phyloP scores from a whole-genome alignment of 2,113 vertebrate species.

The Bubo bubo region DNA sequence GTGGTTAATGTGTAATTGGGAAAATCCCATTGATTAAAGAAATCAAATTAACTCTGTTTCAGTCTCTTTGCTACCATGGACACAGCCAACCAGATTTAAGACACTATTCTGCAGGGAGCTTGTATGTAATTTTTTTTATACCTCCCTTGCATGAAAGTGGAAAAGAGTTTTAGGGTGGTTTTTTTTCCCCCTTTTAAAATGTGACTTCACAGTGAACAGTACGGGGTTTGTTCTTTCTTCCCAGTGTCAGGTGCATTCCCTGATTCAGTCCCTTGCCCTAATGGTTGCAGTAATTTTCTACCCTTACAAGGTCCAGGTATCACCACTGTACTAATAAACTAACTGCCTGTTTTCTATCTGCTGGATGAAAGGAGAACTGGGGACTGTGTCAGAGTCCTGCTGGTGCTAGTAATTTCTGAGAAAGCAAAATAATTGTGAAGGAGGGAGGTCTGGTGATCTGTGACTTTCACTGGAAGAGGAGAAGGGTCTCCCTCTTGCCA shows the following conservation, averaged over 20 bases:
- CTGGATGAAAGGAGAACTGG: not conserved
- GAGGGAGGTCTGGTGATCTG: not conserved
- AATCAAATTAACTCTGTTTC: slow-evolving; percentile 9
- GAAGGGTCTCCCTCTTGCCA: not conserved
- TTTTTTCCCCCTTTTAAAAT: rapidly evolving
- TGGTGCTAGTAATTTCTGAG: not conserved
- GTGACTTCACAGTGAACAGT: not conserved
- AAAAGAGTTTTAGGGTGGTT: not conserved
- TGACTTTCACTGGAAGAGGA: not conserved
- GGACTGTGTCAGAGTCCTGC: not conserved
- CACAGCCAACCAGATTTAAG: not conserved
- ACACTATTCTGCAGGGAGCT: not conserved
- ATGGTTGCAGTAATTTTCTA: not conserved
- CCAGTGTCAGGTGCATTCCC: not conserved
- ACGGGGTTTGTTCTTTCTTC: not conserved
- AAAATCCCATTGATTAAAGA: slow-evolving; percentile 35
- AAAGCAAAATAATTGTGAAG: rapidly evolving
- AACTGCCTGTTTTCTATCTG: not conserved
- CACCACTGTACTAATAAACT: not conserved
- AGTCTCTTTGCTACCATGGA: not conserved
- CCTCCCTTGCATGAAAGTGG: not conserved
- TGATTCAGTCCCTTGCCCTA: not conserved
- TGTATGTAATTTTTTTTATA: not conserved
- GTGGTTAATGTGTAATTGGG: slow-evolving; percentile 5
- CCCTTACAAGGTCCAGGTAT: not conserved